Conservation (phyloP, 2,797 vertebrate genomes). For the Enteromius fasciolatus region DNA sequence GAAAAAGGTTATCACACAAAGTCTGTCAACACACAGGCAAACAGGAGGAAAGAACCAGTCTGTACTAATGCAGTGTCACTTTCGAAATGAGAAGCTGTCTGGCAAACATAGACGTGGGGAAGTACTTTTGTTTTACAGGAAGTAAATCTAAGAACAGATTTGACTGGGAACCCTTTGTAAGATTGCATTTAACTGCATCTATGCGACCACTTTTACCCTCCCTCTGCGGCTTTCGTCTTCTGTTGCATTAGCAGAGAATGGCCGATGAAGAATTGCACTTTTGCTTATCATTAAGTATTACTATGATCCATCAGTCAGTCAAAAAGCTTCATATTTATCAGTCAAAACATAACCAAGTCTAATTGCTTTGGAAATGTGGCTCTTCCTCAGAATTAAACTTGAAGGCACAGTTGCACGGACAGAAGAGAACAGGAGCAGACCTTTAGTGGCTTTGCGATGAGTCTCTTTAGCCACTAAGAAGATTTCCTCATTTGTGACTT, state of each 20-base stretch:
- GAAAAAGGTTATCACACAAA: constrained; percentile 86
- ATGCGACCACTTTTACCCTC: constrained; percentile 7
- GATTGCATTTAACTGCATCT: constrained; percentile 27
- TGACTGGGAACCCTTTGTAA: constrained; percentile 46
- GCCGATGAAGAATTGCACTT: constrained; percentile 61
- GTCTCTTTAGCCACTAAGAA: constrained; percentile 90
- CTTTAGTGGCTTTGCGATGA: constrained; percentile 97
- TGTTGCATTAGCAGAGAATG: constrained; percentile 79
- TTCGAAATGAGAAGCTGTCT: constrained; percentile 59
- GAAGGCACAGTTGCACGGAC: constrained; percentile 66
- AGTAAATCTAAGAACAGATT: constrained; percentile 61
- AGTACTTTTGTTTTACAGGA: constrained; percentile 56
- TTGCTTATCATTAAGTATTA: constrained; percentile 36
- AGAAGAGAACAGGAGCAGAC: constrained; percentile 78
- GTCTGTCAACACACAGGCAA: constrained; percentile 74
- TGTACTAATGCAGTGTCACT: constrained; percentile 75
- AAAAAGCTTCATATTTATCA: constrained; percentile 30
- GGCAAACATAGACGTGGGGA: constrained; percentile 49
- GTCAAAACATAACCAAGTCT: constrained; percentile 31
- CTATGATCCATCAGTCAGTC: constrained; percentile 28
- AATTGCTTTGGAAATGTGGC: constrained; percentile 47
- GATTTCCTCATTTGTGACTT: constrained; percentile 98
- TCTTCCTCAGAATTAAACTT: constrained; percentile 62
- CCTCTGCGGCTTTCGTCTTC: constrained; percentile 58
- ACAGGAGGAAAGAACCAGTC: constrained; percentile 75